Percentiles rank a stretch among this genome's conserved stretches.
Evolutionary conservation across 2,888 invertebrate genomes (phyloP).

Genomic region (Stictocephala bisonia): DNA sequence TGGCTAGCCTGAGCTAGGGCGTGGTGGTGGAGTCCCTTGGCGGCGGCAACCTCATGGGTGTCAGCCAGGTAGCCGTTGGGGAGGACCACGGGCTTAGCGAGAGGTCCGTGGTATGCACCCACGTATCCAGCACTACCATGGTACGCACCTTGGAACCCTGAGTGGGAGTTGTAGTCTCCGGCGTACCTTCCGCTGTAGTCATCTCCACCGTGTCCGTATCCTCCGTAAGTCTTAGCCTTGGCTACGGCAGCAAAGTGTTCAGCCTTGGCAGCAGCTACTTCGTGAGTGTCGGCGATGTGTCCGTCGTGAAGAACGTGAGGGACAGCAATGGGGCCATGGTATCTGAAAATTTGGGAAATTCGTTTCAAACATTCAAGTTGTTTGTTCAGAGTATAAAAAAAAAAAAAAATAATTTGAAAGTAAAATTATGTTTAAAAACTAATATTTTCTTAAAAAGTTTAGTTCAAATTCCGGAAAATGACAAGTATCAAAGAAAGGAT

Average conservation of each 20-base stretch:
- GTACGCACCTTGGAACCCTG: slow-evolving; percentile 40
- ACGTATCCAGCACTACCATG: slow-evolving; percentile 51
- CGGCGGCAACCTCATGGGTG: slow-evolving; percentile 65
- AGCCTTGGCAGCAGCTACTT: slow-evolving; percentile 48
- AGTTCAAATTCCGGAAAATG: too few relatives aligned
- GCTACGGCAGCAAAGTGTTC: slow-evolving; percentile 43
- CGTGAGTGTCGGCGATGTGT: slow-evolving; percentile 46
- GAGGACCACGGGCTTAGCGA: slow-evolving; percentile 37
- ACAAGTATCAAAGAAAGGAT: too few relatives aligned
- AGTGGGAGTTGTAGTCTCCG: slow-evolving; percentile 9
- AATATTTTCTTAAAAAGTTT: too few relatives aligned
- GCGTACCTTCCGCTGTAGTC: slow-evolving; percentile 34
- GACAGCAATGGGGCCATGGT: slow-evolving; percentile 33
- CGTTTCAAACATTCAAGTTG: not conserved
- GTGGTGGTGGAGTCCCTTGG: slow-evolving; percentile 27
- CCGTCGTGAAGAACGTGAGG: slow-evolving; percentile 34
- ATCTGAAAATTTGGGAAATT: not conserved
- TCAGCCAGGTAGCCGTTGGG: slow-evolving; percentile 60
- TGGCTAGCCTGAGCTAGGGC: slow-evolving; percentile 31
- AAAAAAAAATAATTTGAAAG: not conserved
- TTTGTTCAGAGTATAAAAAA: not conserved
- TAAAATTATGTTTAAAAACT: too few relatives aligned
- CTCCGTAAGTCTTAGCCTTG: slow-evolving; percentile 41
- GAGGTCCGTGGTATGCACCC: slow-evolving; percentile 45
- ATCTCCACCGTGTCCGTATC: not conserved